Percentiles rank a stretch among this genome's conserved stretches.
Conservation (phyloP, 2,888 invertebrate species). For the Nomada lathburiana region DNA sequence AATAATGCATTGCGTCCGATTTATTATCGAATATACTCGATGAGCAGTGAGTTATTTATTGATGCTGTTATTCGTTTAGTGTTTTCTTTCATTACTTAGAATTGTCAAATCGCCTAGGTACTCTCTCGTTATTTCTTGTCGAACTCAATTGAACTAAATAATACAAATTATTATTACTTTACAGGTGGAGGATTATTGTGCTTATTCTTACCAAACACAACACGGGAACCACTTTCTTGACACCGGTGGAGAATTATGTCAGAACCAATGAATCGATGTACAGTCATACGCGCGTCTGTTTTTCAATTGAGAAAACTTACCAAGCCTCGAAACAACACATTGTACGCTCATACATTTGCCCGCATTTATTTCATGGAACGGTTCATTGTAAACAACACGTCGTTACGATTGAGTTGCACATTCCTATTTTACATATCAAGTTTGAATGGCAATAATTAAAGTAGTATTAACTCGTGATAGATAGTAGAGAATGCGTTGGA, state of each 20-base stretch:
- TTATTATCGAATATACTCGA: no score
- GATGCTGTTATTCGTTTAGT: no score
- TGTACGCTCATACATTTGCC: conserved; percentile 27
- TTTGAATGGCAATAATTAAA: conserved; percentile 26
- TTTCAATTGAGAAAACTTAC: conserved; percentile 36
- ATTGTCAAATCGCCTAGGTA: no score
- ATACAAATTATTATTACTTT: conserved; percentile 52
- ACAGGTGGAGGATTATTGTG: conserved; percentile 93
- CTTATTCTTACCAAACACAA: conserved; percentile 95
- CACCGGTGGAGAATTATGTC: conserved; percentile 70
- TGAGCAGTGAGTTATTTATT: no score
- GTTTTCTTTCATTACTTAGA: no score
- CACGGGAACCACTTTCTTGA: conserved; percentile 90
- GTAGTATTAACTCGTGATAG: conserved; percentile 35
- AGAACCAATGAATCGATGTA: conserved; percentile 65
- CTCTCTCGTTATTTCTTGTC: neutral
- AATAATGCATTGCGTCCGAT: no score
- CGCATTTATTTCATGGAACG: conserved; percentile 41
- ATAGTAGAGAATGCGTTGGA: conserved; percentile 24
- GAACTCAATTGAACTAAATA: neutral
- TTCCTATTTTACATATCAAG: conserved; percentile 51
- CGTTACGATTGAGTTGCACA: conserved; percentile 30
- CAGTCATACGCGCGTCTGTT: conserved; percentile 70
- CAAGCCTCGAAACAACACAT: conserved; percentile 3
- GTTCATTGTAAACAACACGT: conserved; percentile 20